These are phyloP conservation scores for Lithophane socia DNA, from an alignment of 2,888 invertebrate genomes.

Conservation along the genomic window DNA sequence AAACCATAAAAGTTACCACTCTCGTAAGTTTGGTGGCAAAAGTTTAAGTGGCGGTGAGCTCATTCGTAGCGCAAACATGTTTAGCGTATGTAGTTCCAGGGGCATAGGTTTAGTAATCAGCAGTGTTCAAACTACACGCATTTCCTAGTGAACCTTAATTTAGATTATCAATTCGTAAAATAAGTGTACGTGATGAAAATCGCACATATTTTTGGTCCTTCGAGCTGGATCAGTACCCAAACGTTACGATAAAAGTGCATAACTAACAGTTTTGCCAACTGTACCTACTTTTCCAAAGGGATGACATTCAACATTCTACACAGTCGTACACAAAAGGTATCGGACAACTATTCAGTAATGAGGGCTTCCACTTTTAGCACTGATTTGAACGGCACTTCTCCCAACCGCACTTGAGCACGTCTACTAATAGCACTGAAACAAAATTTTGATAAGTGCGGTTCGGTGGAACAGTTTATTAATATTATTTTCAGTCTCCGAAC, in stretches of 20 bases:
- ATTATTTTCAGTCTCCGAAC: no score
- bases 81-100: not conserved
- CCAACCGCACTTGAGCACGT: no score
- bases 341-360: conserved; percentile 34
- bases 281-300: conserved; percentile 5
- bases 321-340: conserved; percentile 42
- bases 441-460: no score
- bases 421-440: no score
- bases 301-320: conserved; percentile 29
- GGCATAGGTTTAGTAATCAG: no score
- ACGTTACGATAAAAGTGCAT: not conserved
- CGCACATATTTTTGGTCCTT: not conserved
- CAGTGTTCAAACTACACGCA: not conserved
- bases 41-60: not conserved
- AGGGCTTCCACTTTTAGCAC: no score
- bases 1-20: not conserved
- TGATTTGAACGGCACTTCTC: no score
- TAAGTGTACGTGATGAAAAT: not conserved
- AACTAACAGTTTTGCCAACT: not conserved
- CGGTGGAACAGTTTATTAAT: no score
- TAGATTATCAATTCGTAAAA: not conserved
- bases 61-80: not conserved
- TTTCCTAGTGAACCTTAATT: not conserved
- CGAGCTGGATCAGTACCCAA: not conserved
- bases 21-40: not conserved